Percentiles rank a stretch among this genome's conserved stretches.
Conservation (phyloP, 2,888 invertebrate genomes). For the Melanostoma mellinum region DNA sequence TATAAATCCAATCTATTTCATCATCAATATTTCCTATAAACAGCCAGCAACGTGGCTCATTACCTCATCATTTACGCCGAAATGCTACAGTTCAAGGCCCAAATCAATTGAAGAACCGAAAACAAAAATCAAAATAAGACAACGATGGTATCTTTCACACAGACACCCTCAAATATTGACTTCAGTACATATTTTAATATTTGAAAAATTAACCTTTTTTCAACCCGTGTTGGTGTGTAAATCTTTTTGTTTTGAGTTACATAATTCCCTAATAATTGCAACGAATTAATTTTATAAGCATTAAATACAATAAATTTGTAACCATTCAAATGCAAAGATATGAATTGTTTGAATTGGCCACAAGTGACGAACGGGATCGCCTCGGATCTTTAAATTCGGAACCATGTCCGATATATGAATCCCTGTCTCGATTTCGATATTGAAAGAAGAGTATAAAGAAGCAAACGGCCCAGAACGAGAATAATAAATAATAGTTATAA, state of each 20-base stretch:
- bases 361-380: too few relatives aligned
- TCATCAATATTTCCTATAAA: constrained; percentile 18
- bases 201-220: too few relatives aligned
- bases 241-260: too few relatives aligned
- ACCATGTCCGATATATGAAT: too few relatives aligned
- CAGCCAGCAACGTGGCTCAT: constrained; percentile 44
- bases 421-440: too few relatives aligned
- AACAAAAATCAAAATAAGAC: constrained; percentile 41
- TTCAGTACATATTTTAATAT: not conserved
- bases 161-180: constrained; percentile 5
- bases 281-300: too few relatives aligned
- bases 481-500: constrained; percentile 1
- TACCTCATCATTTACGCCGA: not conserved
- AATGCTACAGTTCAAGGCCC: constrained; percentile 62
- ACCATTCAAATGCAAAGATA: too few relatives aligned
- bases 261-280: too few relatives aligned
- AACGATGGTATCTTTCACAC: constrained; percentile 47
- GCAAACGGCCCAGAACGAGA: constrained; percentile 30
- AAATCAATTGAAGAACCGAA: constrained; percentile 38
- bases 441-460: not conserved
- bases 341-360: too few relatives aligned
- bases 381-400: too few relatives aligned
- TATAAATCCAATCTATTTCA: constrained; percentile 36
- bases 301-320: too few relatives aligned
- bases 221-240: too few relatives aligned